Base-by-base conservation (phyloP, 2,797 vertebrate genomes). In the Menidia menidia region DNA sequence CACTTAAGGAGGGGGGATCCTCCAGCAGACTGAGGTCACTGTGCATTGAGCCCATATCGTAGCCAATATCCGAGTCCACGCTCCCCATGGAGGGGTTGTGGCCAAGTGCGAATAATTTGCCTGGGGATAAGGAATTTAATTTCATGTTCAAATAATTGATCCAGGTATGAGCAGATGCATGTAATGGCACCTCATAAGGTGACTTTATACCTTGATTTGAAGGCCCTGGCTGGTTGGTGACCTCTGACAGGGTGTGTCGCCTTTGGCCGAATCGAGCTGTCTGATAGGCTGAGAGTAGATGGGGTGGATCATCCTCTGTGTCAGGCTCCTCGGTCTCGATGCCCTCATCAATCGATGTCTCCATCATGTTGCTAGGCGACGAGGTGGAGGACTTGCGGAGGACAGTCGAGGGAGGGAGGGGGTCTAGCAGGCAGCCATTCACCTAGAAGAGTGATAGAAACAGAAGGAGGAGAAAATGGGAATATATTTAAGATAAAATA, bases 281-380 rank as follows among this genome's bases (percentile, higher is more conserved):
- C 73, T 97, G 97, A 88, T 97, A 96, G 7, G 96, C 95, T 0
- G 95, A 95, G 1, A 97, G 96, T n/a, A 96, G 84, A 57, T 95
- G 95, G 0, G 94, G 87, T 0, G 96, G 94, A 77, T 99, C 97
- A 2, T 98, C 96, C 52, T 98, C 97, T 0, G 93, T 75, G 63
- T 98, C 97, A 0, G 90, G 92, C 2, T 95, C 97, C 77, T 98
- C 97, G 0, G 97, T 91, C 93, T 99, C 98, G 0, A 98, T 95
- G 1, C 98, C 98, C 84, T 99, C 98, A 0, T 99, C 98, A 0
- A 99, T 99, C 0, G 97, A 99, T 0, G 95, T 98, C 84, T 99
- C 97, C 97, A 99, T 99, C 97, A 98, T 95, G 94, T 96, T 98
- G 91, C 94, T 96, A n/a, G 97, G 97, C 33, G 97, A 94, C 0